These are phyloP conservation scores for Marcusenius ussheri DNA, from an alignment of 2,113 vertebrate genomes.

Conservation along the genomic window DNA sequence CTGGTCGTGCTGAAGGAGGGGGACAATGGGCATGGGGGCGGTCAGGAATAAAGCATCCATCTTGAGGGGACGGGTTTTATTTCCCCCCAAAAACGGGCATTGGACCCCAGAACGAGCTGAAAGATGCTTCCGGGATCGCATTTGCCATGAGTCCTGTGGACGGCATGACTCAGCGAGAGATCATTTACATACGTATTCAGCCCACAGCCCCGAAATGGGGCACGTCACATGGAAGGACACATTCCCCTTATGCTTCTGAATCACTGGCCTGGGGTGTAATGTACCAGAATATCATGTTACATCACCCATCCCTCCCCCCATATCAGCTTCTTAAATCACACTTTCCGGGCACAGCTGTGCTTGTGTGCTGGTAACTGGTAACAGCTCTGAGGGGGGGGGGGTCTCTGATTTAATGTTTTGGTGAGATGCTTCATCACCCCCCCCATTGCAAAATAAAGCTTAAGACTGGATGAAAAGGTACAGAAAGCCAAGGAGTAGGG, in stretches of 20 bases:
- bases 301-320: neutral
- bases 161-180: neutral
- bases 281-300: neutral
- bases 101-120: neutral
- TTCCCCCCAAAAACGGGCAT: neutral
- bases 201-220: neutral
- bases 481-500: neutral
- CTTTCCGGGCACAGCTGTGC: neutral
- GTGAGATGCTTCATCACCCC: neutral
- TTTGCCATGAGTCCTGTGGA: neutral
- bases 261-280: neutral
- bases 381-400: neutral
- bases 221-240: neutral
- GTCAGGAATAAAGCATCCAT: neutral
- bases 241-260: neutral
- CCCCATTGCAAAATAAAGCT: neutral
- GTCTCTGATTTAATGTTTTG: neutral
- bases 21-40: neutral
- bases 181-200: neutral
- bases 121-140: neutral
- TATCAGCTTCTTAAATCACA: neutral
- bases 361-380: neutral
- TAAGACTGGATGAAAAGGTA: neutral
- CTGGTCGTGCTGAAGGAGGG: constrained; percentile 65
- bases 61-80: neutral